Conservation (phyloP, 2,797 vertebrate species). For the Acipenser oxyrinchus region DNA sequence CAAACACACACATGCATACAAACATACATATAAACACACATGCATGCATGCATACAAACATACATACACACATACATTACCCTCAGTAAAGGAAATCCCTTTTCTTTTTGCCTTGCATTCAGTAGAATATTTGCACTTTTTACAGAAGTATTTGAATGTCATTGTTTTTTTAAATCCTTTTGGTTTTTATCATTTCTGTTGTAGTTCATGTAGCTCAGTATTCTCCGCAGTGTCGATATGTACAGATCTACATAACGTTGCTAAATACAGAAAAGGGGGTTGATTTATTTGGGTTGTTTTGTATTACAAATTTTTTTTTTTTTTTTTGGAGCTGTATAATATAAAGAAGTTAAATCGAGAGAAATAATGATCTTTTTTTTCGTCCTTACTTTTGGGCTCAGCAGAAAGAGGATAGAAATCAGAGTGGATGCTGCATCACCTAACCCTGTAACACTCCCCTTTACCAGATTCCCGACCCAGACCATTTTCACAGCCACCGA, state of each 20-base stretch:
- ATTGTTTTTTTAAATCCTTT: conserved; percentile 14
- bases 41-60: conserved; percentile 20
- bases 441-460: too few relatives aligned
- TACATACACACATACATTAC: conserved; percentile 9
- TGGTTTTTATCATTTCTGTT: not conserved
- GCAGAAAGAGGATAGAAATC: not conserved
- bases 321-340: too few relatives aligned
- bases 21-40: conserved; percentile 9
- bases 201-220: conserved; percentile 8
- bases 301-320: too few relatives aligned
- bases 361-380: conserved; percentile 9
- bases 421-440: not conserved
- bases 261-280: conserved; percentile 10
- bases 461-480: too few relatives aligned
- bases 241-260: conserved; percentile 16
- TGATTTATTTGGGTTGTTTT: too few relatives aligned
- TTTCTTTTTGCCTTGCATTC: conserved; percentile 23
- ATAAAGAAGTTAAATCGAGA: too few relatives aligned
- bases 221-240: not conserved
- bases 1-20: conserved; percentile 10
- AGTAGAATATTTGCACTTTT: conserved; percentile 26
- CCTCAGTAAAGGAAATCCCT: conserved; percentile 17
- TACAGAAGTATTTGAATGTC: conserved; percentile 16
- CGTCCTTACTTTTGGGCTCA: conserved; percentile 15
- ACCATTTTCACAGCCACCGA: too few relatives aligned